Base-by-base conservation (phyloP, 2,888 invertebrate genomes). In the Calameuta filiformis region DNA sequence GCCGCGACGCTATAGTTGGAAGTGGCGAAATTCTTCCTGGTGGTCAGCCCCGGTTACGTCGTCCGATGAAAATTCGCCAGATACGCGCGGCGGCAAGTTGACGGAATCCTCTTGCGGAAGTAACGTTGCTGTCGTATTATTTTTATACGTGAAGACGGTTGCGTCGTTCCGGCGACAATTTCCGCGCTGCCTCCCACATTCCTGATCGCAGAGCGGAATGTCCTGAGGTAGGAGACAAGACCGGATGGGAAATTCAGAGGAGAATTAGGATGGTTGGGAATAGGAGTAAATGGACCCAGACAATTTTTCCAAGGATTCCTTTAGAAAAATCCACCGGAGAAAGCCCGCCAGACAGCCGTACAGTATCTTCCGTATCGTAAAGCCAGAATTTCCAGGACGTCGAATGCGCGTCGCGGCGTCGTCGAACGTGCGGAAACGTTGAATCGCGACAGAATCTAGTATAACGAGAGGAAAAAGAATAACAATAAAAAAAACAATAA, bases 291-390 rank as follows among this genome's bases (percentile, higher is more conserved):
- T 56, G 56, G 56, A 56, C 23, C 56, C 56, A 56, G 56, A 56
- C 6, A 23, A 56, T 56, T 23, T 56, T 56, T 15, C 56, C 56
- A 56, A 56, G 56, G 56, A 56, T 56, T 56, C 56, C 56, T 56
- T 56, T 23, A 23, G 56, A 56, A 56, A 40, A 23, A 56, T 56
- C 9, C 56, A 56, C 23, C 23, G 2, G 56, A 56, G 56, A 23
- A 23, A 56, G 23, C 23, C 23, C 56, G 9, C 23, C 23, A 56
- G 56, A 56, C 56, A 23, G 23, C 23, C 56, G 2, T 56, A 23
- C 56, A 56, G 56, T 56, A 56, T 56, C 56, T 84, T 84, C 82
- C 84, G 79, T 79, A 78, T 82, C 81, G 83, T 83, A 83, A 81
- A 84, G 79, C 81, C 73, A 78, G 78, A 80, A 81, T 71, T 31